Evolutionary conservation across 1,140 invertebrate species (phyloP).

Genomic region (Drosophila lini): DNA sequence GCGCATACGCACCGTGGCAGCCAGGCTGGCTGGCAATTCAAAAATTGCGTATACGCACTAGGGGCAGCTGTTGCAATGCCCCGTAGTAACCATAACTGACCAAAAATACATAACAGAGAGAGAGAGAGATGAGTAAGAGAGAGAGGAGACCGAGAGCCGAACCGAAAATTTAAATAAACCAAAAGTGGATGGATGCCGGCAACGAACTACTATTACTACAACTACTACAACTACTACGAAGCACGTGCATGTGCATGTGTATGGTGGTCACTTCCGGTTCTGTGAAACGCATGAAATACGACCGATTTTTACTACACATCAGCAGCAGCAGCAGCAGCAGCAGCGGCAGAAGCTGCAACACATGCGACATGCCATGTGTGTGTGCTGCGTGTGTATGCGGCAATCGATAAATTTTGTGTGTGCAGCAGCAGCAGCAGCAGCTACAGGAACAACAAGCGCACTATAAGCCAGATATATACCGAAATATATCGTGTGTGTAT

Average conservation of each 20-base stretch:
- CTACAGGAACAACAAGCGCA: conserved; percentile 34
- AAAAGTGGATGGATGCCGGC: conserved; percentile 69
- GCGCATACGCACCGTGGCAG: conserved; percentile 60
- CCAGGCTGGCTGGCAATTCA: conserved; percentile 8
- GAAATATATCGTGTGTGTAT: conserved; percentile 1
- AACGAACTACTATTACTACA: conserved; percentile 55
- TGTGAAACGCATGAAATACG: conserved; percentile 76
- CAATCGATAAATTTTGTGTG: conserved; percentile 76
- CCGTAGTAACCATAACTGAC: conserved; percentile 42
- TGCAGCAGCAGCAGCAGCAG: conserved; percentile 44
- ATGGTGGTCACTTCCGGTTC: conserved; percentile 68
- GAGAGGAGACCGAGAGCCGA: conserved; percentile 12
- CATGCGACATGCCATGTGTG: conserved; percentile 49
- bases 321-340: conserved; percentile 55
- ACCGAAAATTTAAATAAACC: conserved; percentile 79
- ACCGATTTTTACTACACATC: conserved; percentile 79
- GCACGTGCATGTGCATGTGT: conserved; percentile 36
- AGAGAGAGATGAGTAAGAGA: neutral
- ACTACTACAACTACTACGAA: conserved; percentile 65
- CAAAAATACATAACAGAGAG: conserved; percentile 36
- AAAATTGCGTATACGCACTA: conserved; percentile 73
- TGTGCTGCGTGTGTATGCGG: conserved; percentile 62
- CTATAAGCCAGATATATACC: conserved; percentile 51
- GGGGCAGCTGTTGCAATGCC: conserved; percentile 52
- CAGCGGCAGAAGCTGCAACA: conserved; percentile 27